phyloP scores from a whole-genome alignment of 2,888 invertebrate species.

The Thymelicus lineola region DNA sequence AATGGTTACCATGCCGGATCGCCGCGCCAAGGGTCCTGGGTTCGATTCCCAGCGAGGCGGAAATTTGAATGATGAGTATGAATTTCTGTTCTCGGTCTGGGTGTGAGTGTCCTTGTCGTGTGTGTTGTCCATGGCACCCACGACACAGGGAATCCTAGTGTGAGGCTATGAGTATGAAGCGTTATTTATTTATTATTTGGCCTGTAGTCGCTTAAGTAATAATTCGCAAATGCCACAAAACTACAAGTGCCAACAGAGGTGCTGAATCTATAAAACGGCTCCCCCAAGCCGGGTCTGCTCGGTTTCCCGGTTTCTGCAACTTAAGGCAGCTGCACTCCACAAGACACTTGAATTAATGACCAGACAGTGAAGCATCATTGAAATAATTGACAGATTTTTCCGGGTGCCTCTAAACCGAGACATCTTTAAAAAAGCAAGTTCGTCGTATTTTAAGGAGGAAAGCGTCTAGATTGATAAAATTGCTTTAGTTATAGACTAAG shows the following conservation, averaged over 20 bases:
- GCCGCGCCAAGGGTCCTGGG: too few species aligned
- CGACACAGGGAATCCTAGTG: too few species aligned
- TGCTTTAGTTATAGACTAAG: background rate
- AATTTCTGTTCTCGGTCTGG: too few species aligned
- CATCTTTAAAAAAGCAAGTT: constrained; percentile 19
- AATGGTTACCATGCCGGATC: too few species aligned
- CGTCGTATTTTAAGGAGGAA: constrained; percentile 24
- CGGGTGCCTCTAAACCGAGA: constrained; percentile 6
- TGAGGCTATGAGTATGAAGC: too few species aligned
- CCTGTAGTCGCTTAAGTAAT: too few species aligned
- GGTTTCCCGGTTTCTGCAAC: background rate
- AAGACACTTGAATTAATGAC: constrained; percentile 45
- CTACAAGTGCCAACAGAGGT: background rate
- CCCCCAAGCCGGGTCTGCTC: background rate
- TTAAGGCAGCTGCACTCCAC: constrained; percentile 15
- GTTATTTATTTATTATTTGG: too few species aligned
- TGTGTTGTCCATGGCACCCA: too few species aligned
- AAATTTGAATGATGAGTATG: too few species aligned
- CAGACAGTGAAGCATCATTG: constrained; percentile 27
- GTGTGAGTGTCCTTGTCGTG: too few species aligned
- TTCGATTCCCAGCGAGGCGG: too few species aligned
- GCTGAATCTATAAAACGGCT: constrained; percentile 1
- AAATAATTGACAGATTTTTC: constrained; percentile 41
- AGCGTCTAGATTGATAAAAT: constrained; percentile 1
- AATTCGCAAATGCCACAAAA: background rate